Conservation (phyloP, 2,888 invertebrate genomes). For the Tuta absoluta region DNA sequence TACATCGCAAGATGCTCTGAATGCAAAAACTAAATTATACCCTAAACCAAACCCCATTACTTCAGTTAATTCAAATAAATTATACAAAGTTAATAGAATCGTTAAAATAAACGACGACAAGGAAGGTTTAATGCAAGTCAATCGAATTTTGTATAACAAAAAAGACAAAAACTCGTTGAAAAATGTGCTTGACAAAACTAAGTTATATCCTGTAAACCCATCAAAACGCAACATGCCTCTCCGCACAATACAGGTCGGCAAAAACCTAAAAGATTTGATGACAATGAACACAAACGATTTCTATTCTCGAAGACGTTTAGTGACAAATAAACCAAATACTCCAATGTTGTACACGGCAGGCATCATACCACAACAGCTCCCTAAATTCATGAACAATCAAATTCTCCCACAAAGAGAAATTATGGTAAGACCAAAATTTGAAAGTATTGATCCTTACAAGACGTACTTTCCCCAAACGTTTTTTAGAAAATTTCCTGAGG, state of each 20-base stretch:
- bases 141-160: not conserved
- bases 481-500: not conserved
- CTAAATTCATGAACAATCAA: not conserved
- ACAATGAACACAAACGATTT: slow-evolving; percentile 51
- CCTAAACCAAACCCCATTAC: not conserved
- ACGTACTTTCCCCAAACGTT: slow-evolving; percentile 12
- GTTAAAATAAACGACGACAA: not conserved
- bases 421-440: not conserved
- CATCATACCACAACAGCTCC: not conserved
- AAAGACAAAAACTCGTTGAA: not conserved
- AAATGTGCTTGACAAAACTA: not conserved
- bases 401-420: not conserved
- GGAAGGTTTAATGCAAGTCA: not conserved
- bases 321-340: slow-evolving; percentile 12
- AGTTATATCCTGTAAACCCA: slow-evolving; percentile 6
- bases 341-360: not conserved
- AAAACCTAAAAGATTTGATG: slow-evolving; percentile 43
- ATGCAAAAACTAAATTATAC: not conserved
- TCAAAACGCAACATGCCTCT: not conserved
- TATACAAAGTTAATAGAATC: not conserved
- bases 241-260: slow-evolving; percentile 43
- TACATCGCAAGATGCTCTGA: not conserved
- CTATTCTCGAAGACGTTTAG: slow-evolving; percentile 42
- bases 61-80: not conserved
- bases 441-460: not conserved